These are phyloP conservation scores for Melipona bicolor DNA, from an alignment of 2,888 invertebrate genomes.

Conservation along the genomic window DNA sequence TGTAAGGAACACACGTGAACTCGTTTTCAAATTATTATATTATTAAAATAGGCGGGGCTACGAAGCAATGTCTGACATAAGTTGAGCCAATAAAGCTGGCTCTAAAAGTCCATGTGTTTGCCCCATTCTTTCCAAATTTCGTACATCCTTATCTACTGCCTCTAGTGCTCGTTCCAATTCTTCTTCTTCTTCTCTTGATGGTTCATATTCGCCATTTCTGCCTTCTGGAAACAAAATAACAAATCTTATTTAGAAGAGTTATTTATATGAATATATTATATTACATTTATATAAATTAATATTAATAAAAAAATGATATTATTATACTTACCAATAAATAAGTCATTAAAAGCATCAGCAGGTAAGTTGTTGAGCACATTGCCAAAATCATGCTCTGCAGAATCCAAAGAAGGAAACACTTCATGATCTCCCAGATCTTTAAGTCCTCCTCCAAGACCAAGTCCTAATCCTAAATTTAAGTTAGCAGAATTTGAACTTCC, in stretches of 20 bases:
- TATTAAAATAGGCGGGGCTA: constrained; percentile 78
- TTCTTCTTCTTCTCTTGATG: constrained; percentile 93
- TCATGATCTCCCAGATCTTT: constrained; percentile 82
- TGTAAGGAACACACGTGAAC: constrained; percentile 75
- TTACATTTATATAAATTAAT: background rate
- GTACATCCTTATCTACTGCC: constrained; percentile 90
- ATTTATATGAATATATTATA: background rate
- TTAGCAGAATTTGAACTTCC: constrained; percentile 75
- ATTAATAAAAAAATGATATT: background rate
- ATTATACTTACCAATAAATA: constrained; percentile 88
- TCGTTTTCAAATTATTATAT: constrained; percentile 63
- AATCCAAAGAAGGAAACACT: constrained; percentile 82
- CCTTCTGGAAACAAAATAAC: constrained; percentile 85
- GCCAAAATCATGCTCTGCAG: constrained; percentile 90
- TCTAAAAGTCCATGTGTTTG: constrained; percentile 87
- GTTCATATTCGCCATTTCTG: constrained; percentile 90
- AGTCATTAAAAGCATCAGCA: constrained; percentile 93
- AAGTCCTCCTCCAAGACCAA: constrained; percentile 77
- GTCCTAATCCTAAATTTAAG: constrained; percentile 79
- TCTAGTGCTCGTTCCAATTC: constrained; percentile 94
- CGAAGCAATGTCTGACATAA: constrained; percentile 84
- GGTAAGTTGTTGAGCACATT: constrained; percentile 92
- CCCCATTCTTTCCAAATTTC: constrained; percentile 89
- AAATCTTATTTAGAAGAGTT: constrained; percentile 24
- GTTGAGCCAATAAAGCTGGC: constrained; percentile 85